phyloP scores from a whole-genome alignment of 2,113 vertebrate genomes.

The Ibidorhyncha struthersii region DNA sequence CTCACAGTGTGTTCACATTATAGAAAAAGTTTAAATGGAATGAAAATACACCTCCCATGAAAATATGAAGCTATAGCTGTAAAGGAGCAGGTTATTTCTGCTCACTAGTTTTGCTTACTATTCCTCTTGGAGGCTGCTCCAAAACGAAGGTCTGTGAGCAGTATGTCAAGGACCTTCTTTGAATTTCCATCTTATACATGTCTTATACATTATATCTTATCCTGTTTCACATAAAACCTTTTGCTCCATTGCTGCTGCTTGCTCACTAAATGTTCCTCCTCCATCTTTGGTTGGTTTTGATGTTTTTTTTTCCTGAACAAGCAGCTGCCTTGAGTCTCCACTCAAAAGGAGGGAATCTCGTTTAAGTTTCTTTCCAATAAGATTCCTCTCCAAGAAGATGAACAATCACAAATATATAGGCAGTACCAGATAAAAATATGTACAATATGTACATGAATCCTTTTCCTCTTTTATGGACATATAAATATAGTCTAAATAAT shows the following conservation, averaged over 20 bases:
- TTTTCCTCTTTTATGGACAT: background rate
- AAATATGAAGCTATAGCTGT: background rate
- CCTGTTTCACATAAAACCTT: background rate
- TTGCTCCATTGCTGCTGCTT: background rate
- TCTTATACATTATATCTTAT: background rate
- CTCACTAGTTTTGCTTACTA: fast-evolving
- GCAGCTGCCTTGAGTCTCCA: background rate
- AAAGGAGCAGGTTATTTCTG: background rate
- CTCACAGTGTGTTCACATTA: background rate
- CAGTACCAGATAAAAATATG: background rate
- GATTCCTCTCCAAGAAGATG: background rate
- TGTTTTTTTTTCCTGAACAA: background rate
- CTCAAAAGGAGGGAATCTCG: background rate
- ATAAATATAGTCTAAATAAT: background rate
- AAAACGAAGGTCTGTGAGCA: background rate
- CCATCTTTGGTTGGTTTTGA: background rate
- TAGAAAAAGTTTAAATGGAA: background rate
- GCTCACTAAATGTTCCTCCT: background rate
- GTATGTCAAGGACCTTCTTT: background rate
- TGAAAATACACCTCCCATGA: background rate
- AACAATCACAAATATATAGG: background rate
- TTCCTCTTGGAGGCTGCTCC: background rate
- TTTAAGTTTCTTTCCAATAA: background rate
- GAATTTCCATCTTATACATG: background rate
- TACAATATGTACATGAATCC: background rate